phyloP scores from a whole-genome alignment of 2,113 vertebrate species.

The Esox niger region DNA sequence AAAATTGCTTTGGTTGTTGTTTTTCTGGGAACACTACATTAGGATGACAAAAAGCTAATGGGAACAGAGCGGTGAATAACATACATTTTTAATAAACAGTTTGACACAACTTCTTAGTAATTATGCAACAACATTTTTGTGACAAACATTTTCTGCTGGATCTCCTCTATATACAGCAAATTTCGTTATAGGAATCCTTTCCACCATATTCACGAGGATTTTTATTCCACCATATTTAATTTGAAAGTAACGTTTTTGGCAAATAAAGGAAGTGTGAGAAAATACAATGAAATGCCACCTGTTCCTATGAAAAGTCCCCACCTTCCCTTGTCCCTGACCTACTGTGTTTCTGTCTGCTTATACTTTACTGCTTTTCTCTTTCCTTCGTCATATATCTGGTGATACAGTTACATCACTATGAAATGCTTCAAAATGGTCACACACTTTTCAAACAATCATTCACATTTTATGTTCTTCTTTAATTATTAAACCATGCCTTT shows the following conservation, averaged over 20 bases:
- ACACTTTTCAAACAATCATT: neutral
- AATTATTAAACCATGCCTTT: neutral
- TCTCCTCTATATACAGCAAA: neutral
- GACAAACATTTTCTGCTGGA: slow-evolving; percentile 48
- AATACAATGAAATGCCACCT: too few relatives aligned
- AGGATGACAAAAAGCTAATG: neutral
- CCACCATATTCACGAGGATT: slow-evolving; percentile 14
- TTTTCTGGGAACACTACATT: slow-evolving; percentile 61
- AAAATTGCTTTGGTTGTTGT: slow-evolving; percentile 73
- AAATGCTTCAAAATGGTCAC: neutral
- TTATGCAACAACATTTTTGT: slow-evolving; percentile 65
- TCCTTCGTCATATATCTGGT: slow-evolving; percentile 51
- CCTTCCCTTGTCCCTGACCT: too few relatives aligned
- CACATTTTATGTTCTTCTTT: neutral
- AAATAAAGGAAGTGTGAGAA: slow-evolving; percentile 23
- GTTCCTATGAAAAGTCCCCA: too few relatives aligned
- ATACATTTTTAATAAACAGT: neutral
- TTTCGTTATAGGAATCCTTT: slow-evolving; percentile 10
- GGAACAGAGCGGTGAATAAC: neutral
- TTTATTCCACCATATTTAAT: neutral
- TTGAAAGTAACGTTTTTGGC: neutral
- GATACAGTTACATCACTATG: neutral
- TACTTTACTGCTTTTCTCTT: slow-evolving; percentile 40
- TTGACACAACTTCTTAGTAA: neutral
- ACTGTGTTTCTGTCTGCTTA: slow-evolving; percentile 9